Evolutionary conservation across 2,888 invertebrate genomes (phyloP), one percentile per base, ranked within the genome.

Genomic region (Xestia ashworthii): DNA sequence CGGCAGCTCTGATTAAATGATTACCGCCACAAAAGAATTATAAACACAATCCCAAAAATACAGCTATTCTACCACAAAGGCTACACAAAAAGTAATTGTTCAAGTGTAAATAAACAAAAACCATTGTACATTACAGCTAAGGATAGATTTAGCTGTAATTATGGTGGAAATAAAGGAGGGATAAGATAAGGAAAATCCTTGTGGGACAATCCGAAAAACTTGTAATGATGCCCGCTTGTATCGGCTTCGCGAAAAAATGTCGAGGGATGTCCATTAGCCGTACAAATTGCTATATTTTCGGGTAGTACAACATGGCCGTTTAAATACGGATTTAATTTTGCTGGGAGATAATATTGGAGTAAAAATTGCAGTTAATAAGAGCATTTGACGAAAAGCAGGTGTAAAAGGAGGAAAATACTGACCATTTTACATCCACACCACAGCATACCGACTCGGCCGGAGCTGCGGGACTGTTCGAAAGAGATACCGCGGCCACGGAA

Each of bases 171-270:
- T 80, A 87, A 87, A 82, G 79, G 64, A 79, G 74, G 75, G 74
- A 71, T 75, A 76, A 83, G 86, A 87, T 83, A 87, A 87, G 86
- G 81, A 83, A 85, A 85, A 85, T 67, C 80, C 80, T 85, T 81
- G 85, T 81, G 87, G 88, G 83, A 87, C 86, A 87, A 78, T 81
- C 87, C 67, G 82, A 87, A 87, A 87, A 87, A 87, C 79, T 87
- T 87, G 83, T 87, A 87, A 87, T 82, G 83, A 85, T 78, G 68
- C 74, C 50, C 67, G 73, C 75, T 77, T 82, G 85, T 87, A 87
- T 85, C 80, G 74, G 75, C 79, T 76, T 78, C 65, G 46, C 53
- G 76, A 72, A 78, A 85, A 82, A 86, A 83, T 78, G 79, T 79
- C 79, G 69, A 46, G 62, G 41, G 71, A 44, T 79, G 71, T 74